phyloP scores from a whole-genome alignment of 1,140 invertebrate species.

The Heliconius hewitsoni region DNA sequence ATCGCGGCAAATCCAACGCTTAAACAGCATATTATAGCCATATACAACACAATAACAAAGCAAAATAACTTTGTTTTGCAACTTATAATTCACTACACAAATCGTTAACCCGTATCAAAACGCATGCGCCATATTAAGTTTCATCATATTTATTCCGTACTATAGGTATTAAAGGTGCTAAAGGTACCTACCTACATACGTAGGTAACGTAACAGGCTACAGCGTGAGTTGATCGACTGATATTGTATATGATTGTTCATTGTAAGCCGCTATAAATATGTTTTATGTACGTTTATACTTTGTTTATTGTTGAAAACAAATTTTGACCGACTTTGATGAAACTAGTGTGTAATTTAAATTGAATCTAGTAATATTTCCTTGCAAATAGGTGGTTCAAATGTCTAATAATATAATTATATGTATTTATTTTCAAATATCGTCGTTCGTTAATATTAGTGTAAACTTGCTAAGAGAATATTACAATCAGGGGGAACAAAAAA shows the following conservation, averaged over 20 bases:
- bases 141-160: neutral
- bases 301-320: constrained; percentile 11
- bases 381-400: no score
- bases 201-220: no score
- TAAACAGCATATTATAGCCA: no score
- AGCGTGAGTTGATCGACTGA: constrained; percentile 2
- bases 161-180: neutral
- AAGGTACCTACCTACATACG: neutral
- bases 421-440: no score
- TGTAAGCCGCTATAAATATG: neutral
- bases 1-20: no score
- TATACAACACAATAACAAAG: neutral
- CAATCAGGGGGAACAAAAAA: no score
- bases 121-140: constrained; percentile 24
- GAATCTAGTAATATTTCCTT: no score
- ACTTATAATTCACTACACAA: constrained; percentile 24
- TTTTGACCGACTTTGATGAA: neutral
- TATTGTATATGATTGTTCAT: neutral
- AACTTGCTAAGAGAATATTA: no score
- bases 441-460: no score
- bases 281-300: neutral
- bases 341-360: no score
- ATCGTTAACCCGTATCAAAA: constrained; percentile 24
- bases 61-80: constrained; percentile 15
- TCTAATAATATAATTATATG: no score